A percentile compares a stretch with the other conserved stretches of the same genome.
These are phyloP conservation scores for Drosophila testacea DNA, from an alignment of 2,888 invertebrate genomes.

Conservation along the genomic window DNA sequence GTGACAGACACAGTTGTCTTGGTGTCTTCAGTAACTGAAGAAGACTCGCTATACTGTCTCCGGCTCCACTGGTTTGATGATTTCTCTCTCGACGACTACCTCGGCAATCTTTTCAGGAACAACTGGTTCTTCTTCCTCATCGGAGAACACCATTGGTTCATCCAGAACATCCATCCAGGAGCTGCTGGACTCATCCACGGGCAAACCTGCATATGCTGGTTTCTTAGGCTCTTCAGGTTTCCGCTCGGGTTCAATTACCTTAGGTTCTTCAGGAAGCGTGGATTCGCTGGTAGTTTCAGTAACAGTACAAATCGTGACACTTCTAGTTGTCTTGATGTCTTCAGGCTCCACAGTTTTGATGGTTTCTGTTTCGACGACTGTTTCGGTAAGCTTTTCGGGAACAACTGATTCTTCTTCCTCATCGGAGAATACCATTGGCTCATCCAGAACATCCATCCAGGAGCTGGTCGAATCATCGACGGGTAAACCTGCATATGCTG, in stretches of 20 bases:
- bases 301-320: conserved; percentile 21
- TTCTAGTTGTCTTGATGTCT: conserved; percentile 10
- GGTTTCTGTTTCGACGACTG: conserved; percentile 6
- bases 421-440: conserved; percentile 83
- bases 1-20: conserved; percentile 7
- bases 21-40: conserved; percentile 7
- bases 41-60: conserved; percentile 42
- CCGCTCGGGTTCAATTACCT: conserved; percentile 3
- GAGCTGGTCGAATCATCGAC: conserved; percentile 63
- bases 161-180: conserved; percentile 82
- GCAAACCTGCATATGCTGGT: conserved; percentile 73
- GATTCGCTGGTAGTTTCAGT: conserved; percentile 17
- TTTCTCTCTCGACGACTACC: conserved; percentile 4
- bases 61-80: conserved; percentile 14
- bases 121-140: conserved; percentile 50
- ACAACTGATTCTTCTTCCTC: conserved; percentile 71
- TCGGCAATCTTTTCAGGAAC: background rate
- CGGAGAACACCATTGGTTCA: conserved; percentile 79
- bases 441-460: conserved; percentile 83
- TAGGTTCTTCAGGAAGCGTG: background rate
- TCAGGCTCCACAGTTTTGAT: conserved; percentile 8
- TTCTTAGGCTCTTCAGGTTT: conserved; percentile 51
- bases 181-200: conserved; percentile 78
- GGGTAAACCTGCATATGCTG: conserved; percentile 76
- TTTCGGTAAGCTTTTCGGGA: conserved; percentile 1